phyloP scores from a whole-genome alignment of 2,888 invertebrate genomes.

The Himalopsyche anomala region DNA sequence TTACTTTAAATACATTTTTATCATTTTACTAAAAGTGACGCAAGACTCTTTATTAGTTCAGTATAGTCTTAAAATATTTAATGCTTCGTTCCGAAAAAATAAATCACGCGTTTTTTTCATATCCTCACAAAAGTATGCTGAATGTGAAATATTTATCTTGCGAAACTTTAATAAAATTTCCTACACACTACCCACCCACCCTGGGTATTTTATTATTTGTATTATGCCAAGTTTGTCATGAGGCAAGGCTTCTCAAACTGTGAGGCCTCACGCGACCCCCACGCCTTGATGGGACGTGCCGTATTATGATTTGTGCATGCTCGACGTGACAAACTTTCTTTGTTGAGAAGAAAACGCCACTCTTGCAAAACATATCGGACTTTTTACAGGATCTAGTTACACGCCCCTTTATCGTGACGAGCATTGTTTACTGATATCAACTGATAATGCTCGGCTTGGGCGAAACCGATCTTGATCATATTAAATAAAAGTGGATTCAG shows the following conservation, averaged over 20 bases:
- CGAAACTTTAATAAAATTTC: slow-evolving; percentile 24
- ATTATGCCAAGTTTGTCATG: slow-evolving; percentile 29
- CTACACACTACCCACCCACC: background rate
- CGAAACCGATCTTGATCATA: too few relatives aligned
- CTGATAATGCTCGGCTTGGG: too few relatives aligned
- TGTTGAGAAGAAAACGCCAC: slow-evolving; percentile 44
- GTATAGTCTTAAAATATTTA: too few relatives aligned
- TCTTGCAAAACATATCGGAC: background rate
- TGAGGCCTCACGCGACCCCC: slow-evolving; percentile 7
- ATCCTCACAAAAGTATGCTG: background rate
- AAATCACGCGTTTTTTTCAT: background rate
- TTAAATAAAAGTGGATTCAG: too few relatives aligned
- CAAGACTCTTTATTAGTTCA: too few relatives aligned
- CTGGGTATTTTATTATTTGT: slow-evolving; percentile 28
- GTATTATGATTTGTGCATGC: slow-evolving; percentile 53
- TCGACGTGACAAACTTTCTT: slow-evolving; percentile 50
- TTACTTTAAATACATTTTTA: too few relatives aligned
- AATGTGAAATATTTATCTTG: slow-evolving; percentile 26
- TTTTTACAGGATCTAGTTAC: background rate
- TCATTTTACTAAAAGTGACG: too few relatives aligned
- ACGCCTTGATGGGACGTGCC: slow-evolving; percentile 45
- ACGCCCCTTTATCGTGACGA: background rate
- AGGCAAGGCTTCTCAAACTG: slow-evolving; percentile 1
- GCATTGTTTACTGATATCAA: too few relatives aligned
- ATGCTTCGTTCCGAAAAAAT: background rate